Percentiles rank a stretch among this genome's conserved stretches.
phyloP scores from a whole-genome alignment of 2,113 vertebrate genomes.

The Hippocampus guttulatus region DNA sequence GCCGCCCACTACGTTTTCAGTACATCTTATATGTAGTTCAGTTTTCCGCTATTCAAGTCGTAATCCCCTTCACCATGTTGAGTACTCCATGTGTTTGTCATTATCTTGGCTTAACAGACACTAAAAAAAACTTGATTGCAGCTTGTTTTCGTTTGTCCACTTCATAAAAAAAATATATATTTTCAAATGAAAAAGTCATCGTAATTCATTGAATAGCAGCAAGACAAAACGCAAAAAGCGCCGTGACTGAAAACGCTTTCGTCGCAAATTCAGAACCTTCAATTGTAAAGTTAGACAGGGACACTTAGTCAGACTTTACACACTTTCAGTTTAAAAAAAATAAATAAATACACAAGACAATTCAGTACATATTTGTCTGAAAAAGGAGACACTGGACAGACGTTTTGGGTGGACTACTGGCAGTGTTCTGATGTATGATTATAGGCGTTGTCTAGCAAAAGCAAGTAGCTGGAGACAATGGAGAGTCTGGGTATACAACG shows the following conservation, averaged over 20 bases:
- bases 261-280: constrained; percentile 35
- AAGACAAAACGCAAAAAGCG: constrained; percentile 26
- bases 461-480: constrained; percentile 47
- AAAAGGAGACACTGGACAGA: constrained; percentile 29
- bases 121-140: constrained; percentile 12
- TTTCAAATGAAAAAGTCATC: constrained; percentile 26
- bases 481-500: constrained; percentile 28
- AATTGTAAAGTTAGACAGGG: neutral
- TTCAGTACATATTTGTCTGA: constrained; percentile 31
- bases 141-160: constrained; percentile 26
- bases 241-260: constrained; percentile 27
- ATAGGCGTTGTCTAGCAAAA: constrained; percentile 45
- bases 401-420: constrained; percentile 52
- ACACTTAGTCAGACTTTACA: neutral
- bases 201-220: constrained; percentile 48
- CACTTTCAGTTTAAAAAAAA: constrained; percentile 1
- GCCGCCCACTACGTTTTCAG: no score
- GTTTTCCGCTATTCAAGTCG: constrained; percentile 9
- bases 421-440: constrained; percentile 52
- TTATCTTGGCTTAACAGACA: constrained; percentile 22
- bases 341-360: constrained; percentile 19
- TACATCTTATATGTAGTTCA: neutral
- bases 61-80: neutral
- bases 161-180: constrained; percentile 20
- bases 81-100: constrained; percentile 42